Evolutionary conservation across 92 coral and sea anemone species (phyloP).

Genomic region (Phenganax stokvisi): DNA sequence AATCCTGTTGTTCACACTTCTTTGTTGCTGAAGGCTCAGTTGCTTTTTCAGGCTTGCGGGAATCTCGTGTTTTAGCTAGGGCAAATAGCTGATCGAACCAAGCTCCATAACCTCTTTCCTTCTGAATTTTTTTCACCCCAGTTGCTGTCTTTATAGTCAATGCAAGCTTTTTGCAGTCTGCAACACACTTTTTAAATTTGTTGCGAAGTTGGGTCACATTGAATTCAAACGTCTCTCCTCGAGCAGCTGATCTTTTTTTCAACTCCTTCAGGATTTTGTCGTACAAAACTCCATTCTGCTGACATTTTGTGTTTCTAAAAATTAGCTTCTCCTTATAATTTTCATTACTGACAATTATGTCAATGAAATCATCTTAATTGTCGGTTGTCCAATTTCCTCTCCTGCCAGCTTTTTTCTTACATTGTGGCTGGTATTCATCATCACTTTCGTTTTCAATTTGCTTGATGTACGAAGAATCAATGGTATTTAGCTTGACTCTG

Average conservation of each 20-base stretch:
- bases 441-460: too few relatives aligned
- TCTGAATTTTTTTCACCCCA: not conserved
- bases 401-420: slow-evolving; percentile 6
- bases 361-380: slow-evolving; percentile 8
- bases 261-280: slow-evolving; percentile 2
- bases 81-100: not conserved
- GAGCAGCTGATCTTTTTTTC: slow-evolving; percentile 7
- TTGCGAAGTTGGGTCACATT: slow-evolving; percentile 1
- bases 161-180: slow-evolving; percentile 14
- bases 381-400: not conserved
- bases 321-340: slow-evolving; percentile 5
- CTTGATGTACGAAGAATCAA: too few relatives aligned
- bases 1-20: too few relatives aligned
- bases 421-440: too few relatives aligned
- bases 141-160: slow-evolving; percentile 9
- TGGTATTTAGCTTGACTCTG: too few relatives aligned
- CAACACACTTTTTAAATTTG: slow-evolving; percentile 22
- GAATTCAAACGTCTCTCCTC: slow-evolving; percentile 10
- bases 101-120: not conserved
- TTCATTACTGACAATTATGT: slow-evolving; percentile 19
- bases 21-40: not conserved
- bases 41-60: not conserved
- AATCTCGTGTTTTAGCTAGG: not conserved
- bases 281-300: slow-evolving; percentile 6
- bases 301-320: slow-evolving; percentile 19